Percentiles rank a stretch among this genome's conserved stretches.
Evolutionary conservation across 2,888 invertebrate species (phyloP).

Genomic region (Acanthococcus lagerstroemiae): DNA sequence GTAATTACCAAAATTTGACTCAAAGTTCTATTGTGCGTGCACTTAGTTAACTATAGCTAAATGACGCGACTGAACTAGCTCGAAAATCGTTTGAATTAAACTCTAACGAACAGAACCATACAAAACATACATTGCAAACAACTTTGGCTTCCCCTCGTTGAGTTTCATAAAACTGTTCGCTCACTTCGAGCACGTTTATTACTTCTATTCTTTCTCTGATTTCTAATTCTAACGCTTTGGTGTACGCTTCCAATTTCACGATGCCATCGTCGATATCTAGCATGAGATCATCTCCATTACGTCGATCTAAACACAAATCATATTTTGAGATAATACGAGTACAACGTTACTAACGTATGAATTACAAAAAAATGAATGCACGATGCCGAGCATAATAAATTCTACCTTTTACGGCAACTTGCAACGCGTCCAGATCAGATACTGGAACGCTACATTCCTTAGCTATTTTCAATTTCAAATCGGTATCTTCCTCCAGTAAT

Average conservation of each 20-base stretch:
- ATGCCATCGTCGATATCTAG: slow-evolving; percentile 76
- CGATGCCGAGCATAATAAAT: background rate
- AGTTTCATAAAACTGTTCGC: slow-evolving; percentile 76
- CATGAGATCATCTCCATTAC: slow-evolving; percentile 60
- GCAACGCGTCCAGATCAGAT: slow-evolving; percentile 17
- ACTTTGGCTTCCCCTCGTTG: slow-evolving; percentile 91
- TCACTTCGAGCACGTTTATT: slow-evolving; percentile 65
- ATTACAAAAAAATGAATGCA: slow-evolving; percentile 1
- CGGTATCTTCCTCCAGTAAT: slow-evolving; percentile 62
- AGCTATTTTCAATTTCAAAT: slow-evolving; percentile 55
- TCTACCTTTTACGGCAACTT: slow-evolving; percentile 21
- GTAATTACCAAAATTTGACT: background rate
- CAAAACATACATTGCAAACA: slow-evolving; percentile 75
- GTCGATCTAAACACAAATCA: slow-evolving; percentile 29
- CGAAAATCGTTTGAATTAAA: background rate
- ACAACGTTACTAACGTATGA: too few relatives aligned
- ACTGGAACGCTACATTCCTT: slow-evolving; percentile 59
- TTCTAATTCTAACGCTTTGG: slow-evolving; percentile 68
- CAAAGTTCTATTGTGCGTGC: background rate
- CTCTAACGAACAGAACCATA: background rate
- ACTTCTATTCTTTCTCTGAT: slow-evolving; percentile 69
- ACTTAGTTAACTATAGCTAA: too few relatives aligned
- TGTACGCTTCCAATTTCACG: slow-evolving; percentile 66
- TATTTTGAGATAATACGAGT: background rate
- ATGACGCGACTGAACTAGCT: too few relatives aligned